Evolutionary conservation across 2,113 vertebrate genomes (phyloP).

Genomic region (Hirundichthys speculiger): DNA sequence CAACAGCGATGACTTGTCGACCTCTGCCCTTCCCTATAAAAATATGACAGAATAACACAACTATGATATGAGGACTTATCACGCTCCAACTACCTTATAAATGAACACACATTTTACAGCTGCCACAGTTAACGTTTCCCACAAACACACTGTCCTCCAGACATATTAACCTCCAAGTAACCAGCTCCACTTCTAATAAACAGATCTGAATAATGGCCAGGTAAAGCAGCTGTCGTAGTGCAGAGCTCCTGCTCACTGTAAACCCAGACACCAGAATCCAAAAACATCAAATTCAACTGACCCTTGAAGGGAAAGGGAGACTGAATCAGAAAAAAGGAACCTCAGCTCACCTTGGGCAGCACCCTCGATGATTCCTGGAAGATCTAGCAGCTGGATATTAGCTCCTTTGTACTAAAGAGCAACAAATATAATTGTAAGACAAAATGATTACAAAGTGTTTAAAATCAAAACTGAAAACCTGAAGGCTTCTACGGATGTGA

Average conservation of each 20-base stretch:
- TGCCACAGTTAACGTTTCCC: too few relatives aligned
- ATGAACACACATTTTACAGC: too few relatives aligned
- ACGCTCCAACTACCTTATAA: too few relatives aligned
- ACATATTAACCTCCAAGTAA: too few relatives aligned
- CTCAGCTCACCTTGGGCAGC: conserved; percentile 92
- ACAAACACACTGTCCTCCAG: too few relatives aligned
- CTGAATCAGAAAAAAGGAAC: too few relatives aligned
- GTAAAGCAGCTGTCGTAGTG: too few relatives aligned
- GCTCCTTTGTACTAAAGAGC: conserved; percentile 94
- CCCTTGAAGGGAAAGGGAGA: too few relatives aligned
- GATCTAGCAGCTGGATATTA: conserved; percentile 96
- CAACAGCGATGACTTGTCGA: conserved; percentile 97
- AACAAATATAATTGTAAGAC: neutral
- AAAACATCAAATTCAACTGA: neutral
- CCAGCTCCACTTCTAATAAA: too few relatives aligned
- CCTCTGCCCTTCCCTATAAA: conserved; percentile 93
- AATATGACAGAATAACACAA: conserved; percentile 19
- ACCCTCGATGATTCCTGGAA: conserved; percentile 98
- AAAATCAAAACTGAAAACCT: neutral
- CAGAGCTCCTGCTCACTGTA: neutral
- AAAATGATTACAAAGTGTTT: neutral
- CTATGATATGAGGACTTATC: too few relatives aligned
- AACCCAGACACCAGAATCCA: neutral
- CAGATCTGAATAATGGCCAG: neutral
- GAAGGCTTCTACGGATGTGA: neutral